These are phyloP conservation scores for Clunio marinus DNA, from an alignment of 2,888 invertebrate genomes.

Conservation along the genomic window DNA sequence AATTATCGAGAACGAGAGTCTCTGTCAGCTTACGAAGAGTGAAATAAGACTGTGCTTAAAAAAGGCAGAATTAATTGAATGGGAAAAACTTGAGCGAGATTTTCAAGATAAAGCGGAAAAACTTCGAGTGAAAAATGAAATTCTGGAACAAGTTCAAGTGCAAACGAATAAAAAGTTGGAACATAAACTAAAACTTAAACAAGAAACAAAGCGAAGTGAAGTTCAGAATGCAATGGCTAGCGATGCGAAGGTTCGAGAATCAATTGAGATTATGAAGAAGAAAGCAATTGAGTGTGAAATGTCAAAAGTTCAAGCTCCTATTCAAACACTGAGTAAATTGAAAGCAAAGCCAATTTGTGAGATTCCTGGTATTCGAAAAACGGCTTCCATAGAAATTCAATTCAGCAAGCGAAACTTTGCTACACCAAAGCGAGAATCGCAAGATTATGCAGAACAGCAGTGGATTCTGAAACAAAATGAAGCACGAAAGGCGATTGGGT, in stretches of 20 bases:
- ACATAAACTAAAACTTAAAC: conserved; percentile 54
- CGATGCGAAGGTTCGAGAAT: conserved; percentile 54
- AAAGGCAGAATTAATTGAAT: conserved; percentile 57
- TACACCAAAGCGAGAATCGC: conserved; percentile 75
- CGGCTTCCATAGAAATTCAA: conserved; percentile 59
- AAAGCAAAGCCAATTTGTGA: conserved; percentile 43
- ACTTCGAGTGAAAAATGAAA: conserved; percentile 55
- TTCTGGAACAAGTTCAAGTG: conserved; percentile 57
- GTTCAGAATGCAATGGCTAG: conserved; percentile 55
- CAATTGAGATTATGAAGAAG: conserved; percentile 62
- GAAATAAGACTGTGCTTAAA: conserved; percentile 62
- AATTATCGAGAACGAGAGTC: conserved; percentile 61
- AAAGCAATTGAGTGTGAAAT: conserved; percentile 53
- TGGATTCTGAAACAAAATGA: conserved; percentile 76
- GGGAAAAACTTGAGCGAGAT: conserved; percentile 58
- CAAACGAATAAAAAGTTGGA: conserved; percentile 56
- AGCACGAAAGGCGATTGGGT: conserved; percentile 64
- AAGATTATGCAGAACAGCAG: conserved; percentile 65
- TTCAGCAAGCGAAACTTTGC: conserved; percentile 75
- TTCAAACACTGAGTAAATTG: background rate
- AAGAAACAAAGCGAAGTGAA: conserved; percentile 56
- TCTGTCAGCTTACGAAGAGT: conserved; percentile 60
- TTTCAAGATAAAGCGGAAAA: conserved; percentile 56
- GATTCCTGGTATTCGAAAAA: conserved; percentile 57
- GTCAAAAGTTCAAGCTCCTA: conserved; percentile 39